phyloP scores from a whole-genome alignment of 1,140 invertebrate species.

The Caenorhabditis remanei region DNA sequence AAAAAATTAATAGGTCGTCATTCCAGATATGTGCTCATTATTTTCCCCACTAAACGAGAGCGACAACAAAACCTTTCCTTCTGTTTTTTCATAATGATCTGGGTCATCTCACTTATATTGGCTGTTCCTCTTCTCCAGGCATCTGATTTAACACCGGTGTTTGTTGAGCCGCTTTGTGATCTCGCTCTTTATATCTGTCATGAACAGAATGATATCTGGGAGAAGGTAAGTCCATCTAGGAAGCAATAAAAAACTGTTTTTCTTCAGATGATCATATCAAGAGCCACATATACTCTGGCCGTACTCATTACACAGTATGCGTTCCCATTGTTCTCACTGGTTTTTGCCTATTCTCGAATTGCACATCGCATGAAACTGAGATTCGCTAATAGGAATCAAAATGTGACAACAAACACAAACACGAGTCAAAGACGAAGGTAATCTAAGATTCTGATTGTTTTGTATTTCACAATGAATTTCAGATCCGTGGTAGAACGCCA shows the following conservation, averaged over 20 bases:
- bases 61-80: constrained; percentile 76
- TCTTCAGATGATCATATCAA: constrained; percentile 74
- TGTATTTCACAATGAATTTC: constrained; percentile 31
- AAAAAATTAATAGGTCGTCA: too few species aligned
- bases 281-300: constrained; percentile 73
- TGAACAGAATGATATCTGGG: constrained; percentile 76
- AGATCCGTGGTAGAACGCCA: constrained; percentile 79
- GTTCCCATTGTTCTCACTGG: constrained; percentile 73
- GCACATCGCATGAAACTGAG: constrained; percentile 72
- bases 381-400: constrained; percentile 64
- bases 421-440: constrained; percentile 47
- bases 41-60: constrained; percentile 76
- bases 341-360: constrained; percentile 75
- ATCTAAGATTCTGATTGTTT: background rate
- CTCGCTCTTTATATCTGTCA: constrained; percentile 74
- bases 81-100: constrained; percentile 75
- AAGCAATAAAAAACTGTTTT: background rate
- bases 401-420: constrained; percentile 4
- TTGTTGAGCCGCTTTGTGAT: constrained; percentile 71
- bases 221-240: constrained; percentile 65
- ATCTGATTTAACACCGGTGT: constrained; percentile 72
- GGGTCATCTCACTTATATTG: constrained; percentile 73
- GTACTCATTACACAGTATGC: constrained; percentile 75
- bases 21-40: constrained; percentile 76
- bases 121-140: constrained; percentile 74